Conservation (phyloP, 1,140 invertebrate genomes). For the Conopomorpha cramerella region DNA sequence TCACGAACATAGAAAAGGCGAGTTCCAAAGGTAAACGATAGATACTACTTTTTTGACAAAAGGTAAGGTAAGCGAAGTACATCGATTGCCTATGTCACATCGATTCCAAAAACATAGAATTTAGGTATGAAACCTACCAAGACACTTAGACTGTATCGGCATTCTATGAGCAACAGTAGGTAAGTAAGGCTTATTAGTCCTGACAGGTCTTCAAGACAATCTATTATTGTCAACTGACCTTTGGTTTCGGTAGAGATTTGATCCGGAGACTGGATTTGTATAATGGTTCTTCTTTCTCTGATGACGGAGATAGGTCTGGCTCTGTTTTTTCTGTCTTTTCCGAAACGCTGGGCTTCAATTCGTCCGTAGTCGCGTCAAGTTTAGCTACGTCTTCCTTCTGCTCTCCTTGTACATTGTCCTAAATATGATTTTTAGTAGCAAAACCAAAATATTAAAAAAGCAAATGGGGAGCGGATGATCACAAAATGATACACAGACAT, state of each 20-base stretch:
- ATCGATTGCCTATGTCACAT: no score
- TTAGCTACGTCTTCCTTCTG: constrained; percentile 37
- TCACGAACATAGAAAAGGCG: no score
- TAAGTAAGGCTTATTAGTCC: no score
- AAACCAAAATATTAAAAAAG: constrained; percentile 47
- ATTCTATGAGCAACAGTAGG: no score
- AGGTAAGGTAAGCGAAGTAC: no score
- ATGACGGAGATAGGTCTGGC: constrained; percentile 15
- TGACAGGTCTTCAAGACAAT: no score
- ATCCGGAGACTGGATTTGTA: constrained; percentile 54
- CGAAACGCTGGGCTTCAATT: constrained; percentile 35
- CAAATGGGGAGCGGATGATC: constrained; percentile 14
- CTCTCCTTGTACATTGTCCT: constrained; percentile 16
- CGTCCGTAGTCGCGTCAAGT: constrained; percentile 46
- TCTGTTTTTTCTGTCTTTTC: constrained; percentile 15
- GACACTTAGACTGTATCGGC: no score
- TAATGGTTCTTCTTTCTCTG: constrained; percentile 51
- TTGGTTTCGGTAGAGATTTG: constrained; percentile 31
- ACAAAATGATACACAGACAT: constrained; percentile 11
- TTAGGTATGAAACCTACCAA: no score
- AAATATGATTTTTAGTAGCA: constrained; percentile 35
- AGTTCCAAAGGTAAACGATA: no score
- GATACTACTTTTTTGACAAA: no score
- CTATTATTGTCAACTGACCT: constrained; percentile 42
- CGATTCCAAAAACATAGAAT: no score